Base-by-base conservation (phyloP, 2,113 vertebrate species). In the Apodemus speciosus region DNA sequence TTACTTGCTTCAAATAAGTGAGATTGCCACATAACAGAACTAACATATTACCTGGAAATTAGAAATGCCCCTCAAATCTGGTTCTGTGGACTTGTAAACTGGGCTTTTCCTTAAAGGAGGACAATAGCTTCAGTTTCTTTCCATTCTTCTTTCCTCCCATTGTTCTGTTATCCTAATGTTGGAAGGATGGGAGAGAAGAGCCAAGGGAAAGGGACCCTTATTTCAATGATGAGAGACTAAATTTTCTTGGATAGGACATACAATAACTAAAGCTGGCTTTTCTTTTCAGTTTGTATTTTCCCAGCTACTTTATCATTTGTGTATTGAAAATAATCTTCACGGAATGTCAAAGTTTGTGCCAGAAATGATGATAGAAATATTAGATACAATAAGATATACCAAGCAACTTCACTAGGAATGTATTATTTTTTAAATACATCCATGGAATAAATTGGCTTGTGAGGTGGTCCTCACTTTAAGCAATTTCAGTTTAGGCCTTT, bases 391-490 rank as follows among this genome's bases (percentile, higher is more conserved):
- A 27, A 92, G 9, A 21, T 32, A 90, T 60, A 60, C 6, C 79
- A 88, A 94, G 73, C 8, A 77, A 64, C 25, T 38, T 81, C 6
- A 20, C 83, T 27, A n/a, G 40, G 40, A 77, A 62, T 43, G 73
- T 62, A 85, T 90, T 71, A 13, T 93, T 92, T 92, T 72, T 75
- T 51, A 86, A 93, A 96, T 3, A 51, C 27, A 72, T 87, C 35
- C 64, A 6, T 60, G 27, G 46, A 27, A 49, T 62, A 90, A 68
- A 72, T 77, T 77, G 53, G 3, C n/a, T 91, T 85, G 38, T 46
- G 86, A 69, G 72, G 20, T 85, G 2, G 88, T 76, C n/a, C 56
- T 80, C 62, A 40, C 27, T 91, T 95, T 81, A 68, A 76, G 40
- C 69, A 93, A 32, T 81, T 60, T 56, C 62, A 93, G 27, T 81